Evolutionary conservation across 2,113 vertebrate genomes (phyloP), one percentile per base, ranked within the genome.

Genomic region (Phoxinus phoxinus): DNA sequence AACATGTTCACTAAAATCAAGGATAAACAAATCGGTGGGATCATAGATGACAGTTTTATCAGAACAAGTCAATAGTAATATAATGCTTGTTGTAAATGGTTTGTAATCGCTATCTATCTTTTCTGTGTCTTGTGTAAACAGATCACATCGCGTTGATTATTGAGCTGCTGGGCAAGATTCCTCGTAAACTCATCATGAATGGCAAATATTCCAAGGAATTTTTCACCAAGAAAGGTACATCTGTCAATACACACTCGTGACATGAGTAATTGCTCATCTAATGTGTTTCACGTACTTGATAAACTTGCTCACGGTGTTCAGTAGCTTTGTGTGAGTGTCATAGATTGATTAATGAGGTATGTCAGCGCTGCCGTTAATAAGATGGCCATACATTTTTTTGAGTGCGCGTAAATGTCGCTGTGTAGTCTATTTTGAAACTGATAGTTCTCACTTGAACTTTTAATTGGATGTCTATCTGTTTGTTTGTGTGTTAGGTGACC

Each of bases 161-260:
- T 85, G 98, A 99, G 94, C 96, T 99, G 87, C 94, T 99, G 82
- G 98, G 98, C 5, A 98, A 97, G 91, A 95, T 99, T 93, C 98
- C 97, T 91, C 96, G 98, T 86, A 99, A 99, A 93, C 95, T 99
- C 88, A 95, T 99, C 90, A 86, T 95, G 89, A 95, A 96, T 74
- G 98, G 98, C 88, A 99, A 99, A 96, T 98, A 99, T 92, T 96
- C 98, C 88, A 99, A 99, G 95, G 97, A 99, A 76, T 99, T 99
- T 93, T 99, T 99, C 96, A 99, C 96, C 92, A 99, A 99, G 94
- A 99, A 99, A 97, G 98, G 98, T 99, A 96, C 91, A 90, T 67
- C 63, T 3, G 27, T 25, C 9, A 63, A 0, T 51, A 13, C 1
- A 63, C 48, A 27, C 17, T 35, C 8, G 3, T 23, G 8, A 3